Conservation (phyloP, 2,113 vertebrate genomes). For the Psophia crepitans region DNA sequence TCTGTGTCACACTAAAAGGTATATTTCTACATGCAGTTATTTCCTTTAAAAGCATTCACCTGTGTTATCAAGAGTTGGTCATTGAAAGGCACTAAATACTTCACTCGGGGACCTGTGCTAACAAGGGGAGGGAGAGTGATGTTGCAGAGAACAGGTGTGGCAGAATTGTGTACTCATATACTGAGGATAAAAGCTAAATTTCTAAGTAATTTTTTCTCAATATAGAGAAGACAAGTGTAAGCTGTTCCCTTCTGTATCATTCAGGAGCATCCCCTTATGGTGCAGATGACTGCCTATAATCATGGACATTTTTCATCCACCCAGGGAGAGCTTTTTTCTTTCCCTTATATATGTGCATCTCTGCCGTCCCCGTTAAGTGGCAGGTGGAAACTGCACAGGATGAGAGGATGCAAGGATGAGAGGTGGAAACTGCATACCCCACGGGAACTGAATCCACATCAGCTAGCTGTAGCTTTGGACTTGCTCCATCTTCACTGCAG, state of each 20-base stretch:
- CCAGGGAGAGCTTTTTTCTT: not conserved
- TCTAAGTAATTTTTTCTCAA: not conserved
- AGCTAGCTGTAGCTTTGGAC: not conserved
- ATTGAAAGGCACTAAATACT: not conserved
- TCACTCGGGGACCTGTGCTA: not conserved
- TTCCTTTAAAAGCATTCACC: not conserved
- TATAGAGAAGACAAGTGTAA: not conserved
- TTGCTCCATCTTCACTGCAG: not conserved
- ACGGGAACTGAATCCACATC: not conserved
- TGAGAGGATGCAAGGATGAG: not conserved
- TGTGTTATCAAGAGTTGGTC: accelerated
- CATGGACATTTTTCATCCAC: not conserved
- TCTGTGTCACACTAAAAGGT: not conserved
- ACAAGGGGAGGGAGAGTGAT: not conserved
- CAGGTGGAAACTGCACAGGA: not conserved
- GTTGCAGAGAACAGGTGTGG: not conserved
- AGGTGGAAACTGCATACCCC: not conserved
- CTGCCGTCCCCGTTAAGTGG: not conserved
- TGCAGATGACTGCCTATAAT: not conserved
- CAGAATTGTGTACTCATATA: not conserved
- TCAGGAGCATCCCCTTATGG: not conserved
- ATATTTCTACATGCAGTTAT: not conserved
- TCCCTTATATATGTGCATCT: not conserved
- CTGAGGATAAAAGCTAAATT: not conserved
- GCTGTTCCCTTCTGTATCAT: not conserved